Base-by-base conservation (phyloP, 2,888 invertebrate species). In the Unio pictorum region DNA sequence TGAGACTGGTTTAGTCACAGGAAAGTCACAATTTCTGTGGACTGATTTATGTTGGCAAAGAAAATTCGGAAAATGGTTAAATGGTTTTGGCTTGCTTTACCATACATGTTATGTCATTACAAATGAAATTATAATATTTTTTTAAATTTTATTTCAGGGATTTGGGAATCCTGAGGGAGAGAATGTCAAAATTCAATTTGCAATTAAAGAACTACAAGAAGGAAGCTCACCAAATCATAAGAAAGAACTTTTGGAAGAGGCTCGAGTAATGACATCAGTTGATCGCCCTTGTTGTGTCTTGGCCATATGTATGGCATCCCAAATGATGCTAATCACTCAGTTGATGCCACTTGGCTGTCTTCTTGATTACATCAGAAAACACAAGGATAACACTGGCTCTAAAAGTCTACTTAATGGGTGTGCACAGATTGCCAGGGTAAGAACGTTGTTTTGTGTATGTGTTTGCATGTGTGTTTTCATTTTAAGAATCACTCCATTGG, bases 251-350 rank as follows among this genome's bases (percentile, higher is more conserved):
- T 91, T 98, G 60, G 96, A 96, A 71, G 98, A 98, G 91, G 98
- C 98, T 0, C 96, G 97, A 83, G 97, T 98, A 75, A 99, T 99
- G 98, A 97, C 98, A 0, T 96, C 95, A 65, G 97, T 99, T 3
- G 97, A 98, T 78, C 97, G 98, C 91, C 95, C 95, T 0, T 97
- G 97, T 91, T 92, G 99, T 69, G 92, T 99, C 55, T 91, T 98
- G 64, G 98, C 97, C 0, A 97, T 99, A 1, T 98, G 98, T 89
- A 95, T 99, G 96, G 96, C 97, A 0, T 95, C 95, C 60, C 95
- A 98, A 84, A 96, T 98, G 95, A 98, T 98, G 98, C 91, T 99
- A 63, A 95, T 99, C 63, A 99, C 99, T 0, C 98, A 98, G 88
- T 91, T 99, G 58, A 98, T 99, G 97, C 98, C 99, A 0, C 92